These are phyloP conservation scores for Bombus huntii DNA, from an alignment of 1,140 invertebrate species.

Conservation along the genomic window DNA sequence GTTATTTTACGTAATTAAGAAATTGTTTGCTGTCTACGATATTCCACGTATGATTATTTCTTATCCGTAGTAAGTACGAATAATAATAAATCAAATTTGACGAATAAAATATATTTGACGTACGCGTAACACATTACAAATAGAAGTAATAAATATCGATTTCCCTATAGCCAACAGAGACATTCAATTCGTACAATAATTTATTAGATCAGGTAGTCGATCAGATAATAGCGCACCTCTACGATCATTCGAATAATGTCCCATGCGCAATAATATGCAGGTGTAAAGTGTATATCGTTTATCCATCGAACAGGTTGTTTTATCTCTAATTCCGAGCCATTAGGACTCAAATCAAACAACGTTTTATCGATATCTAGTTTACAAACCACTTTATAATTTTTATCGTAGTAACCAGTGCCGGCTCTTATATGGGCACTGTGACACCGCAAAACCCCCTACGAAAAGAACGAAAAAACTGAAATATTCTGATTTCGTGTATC, in stretches of 20 bases:
- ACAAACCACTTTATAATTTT: too few species aligned
- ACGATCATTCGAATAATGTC: slow-evolving; percentile 9
- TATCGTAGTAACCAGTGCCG: too few species aligned
- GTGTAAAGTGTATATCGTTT: slow-evolving; percentile 1
- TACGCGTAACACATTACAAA: background rate
- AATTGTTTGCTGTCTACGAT: too few species aligned
- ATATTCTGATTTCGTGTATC: too few species aligned
- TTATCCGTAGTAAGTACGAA: background rate
- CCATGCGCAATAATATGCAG: background rate
- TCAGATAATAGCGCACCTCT: slow-evolving; percentile 2
- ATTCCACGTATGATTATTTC: too few species aligned
- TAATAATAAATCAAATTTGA: background rate
- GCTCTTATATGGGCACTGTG: too few species aligned
- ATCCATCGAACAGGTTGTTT: slow-evolving; percentile 13
- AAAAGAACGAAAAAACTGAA: too few species aligned
- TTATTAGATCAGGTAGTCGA: slow-evolving; percentile 6
- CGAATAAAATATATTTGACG: background rate
- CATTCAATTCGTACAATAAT: slow-evolving; percentile 6
- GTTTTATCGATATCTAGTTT: too few species aligned
- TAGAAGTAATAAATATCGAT: background rate
- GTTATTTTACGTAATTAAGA: too few species aligned
- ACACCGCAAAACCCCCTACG: too few species aligned
- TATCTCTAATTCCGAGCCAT: background rate
- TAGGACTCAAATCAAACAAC: background rate
- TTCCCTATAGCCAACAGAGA: background rate